Base-by-base conservation (phyloP, 2,888 invertebrate genomes). In the Eupithecia subumbrata region DNA sequence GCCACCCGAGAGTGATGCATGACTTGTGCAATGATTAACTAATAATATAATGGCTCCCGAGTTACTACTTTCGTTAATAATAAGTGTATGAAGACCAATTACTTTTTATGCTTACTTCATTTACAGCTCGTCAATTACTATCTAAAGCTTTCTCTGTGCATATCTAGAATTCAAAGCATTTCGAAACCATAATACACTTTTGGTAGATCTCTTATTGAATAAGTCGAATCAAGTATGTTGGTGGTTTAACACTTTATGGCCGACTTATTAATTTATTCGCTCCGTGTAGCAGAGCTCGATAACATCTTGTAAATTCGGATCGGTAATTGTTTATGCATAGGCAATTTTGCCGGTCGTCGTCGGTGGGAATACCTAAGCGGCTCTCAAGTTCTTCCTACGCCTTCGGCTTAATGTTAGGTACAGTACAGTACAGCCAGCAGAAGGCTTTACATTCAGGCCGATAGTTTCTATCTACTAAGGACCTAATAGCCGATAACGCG, bases 281-380 rank as follows among this genome's bases (percentile, higher is more conserved):
- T 69, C 69, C 30, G 60, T 68, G 63, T 71, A 66, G 25, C 72
- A 52, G 52, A 37, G 71, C 76, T 80, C 74, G 84, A 82, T 83
- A 84, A 80, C 80, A 83, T 83, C 82, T 84, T 84, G 75, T 79
- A 72, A 79, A 77, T 80, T 79, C 63, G 69, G 75, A 72, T 80
- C 72, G 80, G 80, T 86, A 84, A 88, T 85, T 85, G 85, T 87
- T 88, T 88, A 86, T 88, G 88, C 88, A 87, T 86, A 87, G 83
- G 81, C 78, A 83, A 89, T 88, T 88, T 83, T 84, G 84, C 86
- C 83, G 80, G 82, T 84, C 84, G 84, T 81, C 85, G 85, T 86
- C 40, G 40, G 64, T 64, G 64, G 83, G 83, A 86, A 86, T 86
- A 86, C 82, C 84, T 86, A 64, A 64, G 87, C 87, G 83, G 81